Base-by-base conservation (phyloP, 2,113 vertebrate species). In the Chionis minor region DNA sequence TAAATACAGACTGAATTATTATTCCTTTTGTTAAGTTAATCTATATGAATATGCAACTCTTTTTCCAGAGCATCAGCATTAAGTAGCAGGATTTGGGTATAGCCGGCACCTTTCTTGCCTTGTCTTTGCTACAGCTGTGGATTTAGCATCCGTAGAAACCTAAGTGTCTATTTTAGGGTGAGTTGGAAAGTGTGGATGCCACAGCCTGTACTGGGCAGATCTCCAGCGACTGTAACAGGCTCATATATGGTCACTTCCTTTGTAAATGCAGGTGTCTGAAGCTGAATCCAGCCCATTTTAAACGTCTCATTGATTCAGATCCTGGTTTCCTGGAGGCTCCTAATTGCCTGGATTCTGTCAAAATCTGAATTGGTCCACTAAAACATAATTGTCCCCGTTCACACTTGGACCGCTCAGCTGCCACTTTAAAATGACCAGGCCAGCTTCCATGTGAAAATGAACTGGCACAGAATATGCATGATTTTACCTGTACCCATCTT, bases 221-320 rank as follows among this genome's bases (percentile, higher is more conserved):
- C 32, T 90, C 79, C 65, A 85, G 56, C 6, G 4, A n/a, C 44
- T 74, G 32, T 30, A 75, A 40, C 42, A 87, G 61, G 61, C 88
- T 71, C 33, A 49, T 52, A 73, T 0, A 2, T 16, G 69, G 56
- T 77, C 54, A 70, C 24, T 88, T 88, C 86, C 54, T 56, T 32
- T 72, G 40, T 59, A 75, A 83, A 80, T 83, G 54, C 73, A 90
- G 78, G 38, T 88, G 78, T 81, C 67, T 59, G 78, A 82, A 91
- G 33, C n/a, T 82, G 47, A 90, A 75, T 79, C 56, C 73, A 90
- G 28, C 32, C 44, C n/a, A 35, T 69, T 94, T 81, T 63, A 91
- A 95, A 93, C 81, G 90, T 93, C 81, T 65, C 1, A 3, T 87
- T 95, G 77, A 84, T 96, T 88, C 78, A 77, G 56, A 65, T 85